Evolutionary conservation across 2,888 invertebrate species (phyloP).

Genomic region (Cheilosia urbana): DNA sequence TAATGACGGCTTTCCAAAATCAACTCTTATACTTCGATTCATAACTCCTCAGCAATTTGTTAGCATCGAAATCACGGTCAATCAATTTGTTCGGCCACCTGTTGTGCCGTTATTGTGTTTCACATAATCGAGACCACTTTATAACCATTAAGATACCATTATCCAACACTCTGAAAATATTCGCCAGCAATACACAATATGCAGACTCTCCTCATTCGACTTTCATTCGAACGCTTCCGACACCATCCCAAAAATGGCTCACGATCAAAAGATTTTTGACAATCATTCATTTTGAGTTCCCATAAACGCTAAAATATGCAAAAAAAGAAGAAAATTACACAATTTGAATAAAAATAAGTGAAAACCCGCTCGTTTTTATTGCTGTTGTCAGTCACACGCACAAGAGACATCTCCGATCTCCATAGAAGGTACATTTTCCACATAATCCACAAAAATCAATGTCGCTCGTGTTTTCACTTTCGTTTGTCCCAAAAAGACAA

Average conservation of each 20-base stretch:
- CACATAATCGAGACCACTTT: too few species aligned
- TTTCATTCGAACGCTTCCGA: constrained; percentile 17
- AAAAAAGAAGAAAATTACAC: constrained; percentile 36
- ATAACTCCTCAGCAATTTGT: too few species aligned
- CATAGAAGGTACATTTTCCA: constrained; percentile 60
- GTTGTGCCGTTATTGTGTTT: too few species aligned
- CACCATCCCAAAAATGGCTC: constrained; percentile 13
- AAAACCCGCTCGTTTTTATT: constrained; percentile 45
- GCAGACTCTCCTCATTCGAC: background rate
- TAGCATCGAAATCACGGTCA: too few species aligned
- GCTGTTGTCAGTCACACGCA: constrained; percentile 14
- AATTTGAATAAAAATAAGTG: constrained; percentile 41
- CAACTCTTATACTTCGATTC: too few species aligned
- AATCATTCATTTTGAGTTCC: constrained; percentile 6
- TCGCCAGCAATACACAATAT: background rate
- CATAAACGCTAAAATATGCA: constrained; percentile 41
- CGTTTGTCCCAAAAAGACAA: constrained; percentile 30
- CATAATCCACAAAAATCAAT: constrained; percentile 14
- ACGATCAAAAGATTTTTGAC: background rate
- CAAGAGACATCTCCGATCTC: constrained; percentile 8
- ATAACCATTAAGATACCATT: background rate
- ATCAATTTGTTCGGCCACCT: too few species aligned
- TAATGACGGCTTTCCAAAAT: too few species aligned
- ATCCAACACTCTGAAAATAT: background rate
- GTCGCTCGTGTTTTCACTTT: constrained; percentile 60